phyloP scores from a whole-genome alignment of 2,113 vertebrate genomes.

The Tylochromis polylepis region DNA sequence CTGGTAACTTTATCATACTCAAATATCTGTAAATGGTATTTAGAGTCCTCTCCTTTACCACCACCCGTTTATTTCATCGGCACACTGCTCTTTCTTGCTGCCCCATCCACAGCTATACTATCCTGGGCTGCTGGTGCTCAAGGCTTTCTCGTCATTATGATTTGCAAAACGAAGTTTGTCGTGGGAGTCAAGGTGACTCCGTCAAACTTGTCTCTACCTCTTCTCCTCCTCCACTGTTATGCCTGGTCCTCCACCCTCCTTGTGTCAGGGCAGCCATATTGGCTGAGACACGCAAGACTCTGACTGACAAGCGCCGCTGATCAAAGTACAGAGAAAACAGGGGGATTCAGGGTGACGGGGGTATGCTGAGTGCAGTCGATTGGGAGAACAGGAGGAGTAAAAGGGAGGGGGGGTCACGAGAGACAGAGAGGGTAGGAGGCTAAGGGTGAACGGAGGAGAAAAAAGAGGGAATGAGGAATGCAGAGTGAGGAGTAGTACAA shows the following conservation, averaged over 20 bases:
- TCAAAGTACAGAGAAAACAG: slow-evolving; percentile 12
- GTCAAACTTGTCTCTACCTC: slow-evolving; percentile 35
- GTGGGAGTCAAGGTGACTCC: slow-evolving; percentile 55
- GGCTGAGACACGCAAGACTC: slow-evolving; percentile 25
- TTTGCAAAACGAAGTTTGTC: slow-evolving; percentile 53
- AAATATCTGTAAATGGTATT: background rate
- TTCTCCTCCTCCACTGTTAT: slow-evolving; percentile 51
- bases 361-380: background rate
- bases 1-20: background rate
- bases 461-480: background rate
- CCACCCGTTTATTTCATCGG: background rate
- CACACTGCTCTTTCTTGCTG: slow-evolving; percentile 42
- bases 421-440: background rate
- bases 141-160: slow-evolving; percentile 32
- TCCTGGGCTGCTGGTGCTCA: background rate
- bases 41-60: background rate
- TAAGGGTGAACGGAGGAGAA: slow-evolving; percentile 23
- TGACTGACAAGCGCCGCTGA: slow-evolving; percentile 50
- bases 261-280: slow-evolving; percentile 51
- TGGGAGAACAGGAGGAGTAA: background rate
- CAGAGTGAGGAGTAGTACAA: slow-evolving; percentile 3
- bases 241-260: slow-evolving; percentile 40
- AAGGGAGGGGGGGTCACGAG: background rate
- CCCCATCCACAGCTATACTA: background rate
- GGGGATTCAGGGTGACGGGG: background rate